Evolutionary conservation across 2,113 vertebrate genomes (phyloP), one percentile per base, ranked within the genome.

Genomic region (Ciconia maguari): DNA sequence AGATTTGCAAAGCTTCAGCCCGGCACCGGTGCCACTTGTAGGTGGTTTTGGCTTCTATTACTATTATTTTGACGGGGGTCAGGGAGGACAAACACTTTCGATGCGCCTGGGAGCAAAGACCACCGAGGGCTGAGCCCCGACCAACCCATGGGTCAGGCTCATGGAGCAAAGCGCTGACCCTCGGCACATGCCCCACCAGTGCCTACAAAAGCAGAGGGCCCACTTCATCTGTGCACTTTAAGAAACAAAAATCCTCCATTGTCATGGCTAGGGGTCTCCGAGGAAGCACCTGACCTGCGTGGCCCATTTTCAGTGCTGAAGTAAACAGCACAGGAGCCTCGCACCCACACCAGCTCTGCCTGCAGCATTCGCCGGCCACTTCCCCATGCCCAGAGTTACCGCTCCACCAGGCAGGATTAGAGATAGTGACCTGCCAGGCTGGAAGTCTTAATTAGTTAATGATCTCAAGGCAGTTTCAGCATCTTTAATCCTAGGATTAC

Each of bases 401-500:
- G 1, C 48, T 58, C 21, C 48, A 4, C 27, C 16, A 3, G 42
- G 52, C 69, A n/a, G 74, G 44, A 54, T 65, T 10, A 44, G 17
- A 22, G 94, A 87, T 11, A 94, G 30, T 1, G 69, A 87, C 94
- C 89, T 38, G 91, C 74, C 74, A 49, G 87, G 52, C 91, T 94
- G 74, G 3, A 65, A 80, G 26, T 19, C 81, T 96, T 91, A 75
- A 87, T 94, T 83, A 90, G 60, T 68, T 84, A 94, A 89, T 22
- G 65, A 96, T 82, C 79, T 88, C 71, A 58, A 22, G 61, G 89
- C 78, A 68, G 57, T 41, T 60, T 38, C 86, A 87, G 84, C 75
- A 61, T 83, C 84, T 75, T 84, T 89, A 95, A 95, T 95, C 93
- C 68, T 14, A 34, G 81, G 48, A 94, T 95, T 94, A 97, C 22